These are phyloP conservation scores for Oeneis ivallda DNA, from an alignment of 2,888 invertebrate genomes.

Conservation along the genomic window DNA sequence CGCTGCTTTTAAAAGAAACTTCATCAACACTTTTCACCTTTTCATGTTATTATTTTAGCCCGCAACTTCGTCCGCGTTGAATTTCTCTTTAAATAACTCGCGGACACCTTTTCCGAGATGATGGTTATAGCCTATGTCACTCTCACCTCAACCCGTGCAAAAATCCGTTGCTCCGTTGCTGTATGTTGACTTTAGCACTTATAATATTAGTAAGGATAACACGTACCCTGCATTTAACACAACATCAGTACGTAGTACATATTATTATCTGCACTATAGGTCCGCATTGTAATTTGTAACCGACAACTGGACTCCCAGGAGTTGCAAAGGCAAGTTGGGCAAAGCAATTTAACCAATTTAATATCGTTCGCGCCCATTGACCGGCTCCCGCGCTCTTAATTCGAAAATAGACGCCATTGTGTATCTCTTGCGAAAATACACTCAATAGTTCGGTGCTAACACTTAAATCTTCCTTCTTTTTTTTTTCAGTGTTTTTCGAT, in stretches of 20 bases:
- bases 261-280: constrained; percentile 1
- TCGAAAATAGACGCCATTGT: constrained; percentile 75
- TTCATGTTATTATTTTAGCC: too few relatives aligned
- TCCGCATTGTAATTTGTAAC: constrained; percentile 28
- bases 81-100: too few relatives aligned
- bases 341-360: constrained; percentile 80
- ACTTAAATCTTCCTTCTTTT: background rate
- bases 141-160: too few relatives aligned
- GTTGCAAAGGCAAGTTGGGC: constrained; percentile 66
- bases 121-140: too few relatives aligned
- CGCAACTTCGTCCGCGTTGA: too few relatives aligned
- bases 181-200: too few relatives aligned
- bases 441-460: constrained; percentile 6
- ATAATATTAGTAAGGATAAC: too few relatives aligned
- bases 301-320: constrained; percentile 62
- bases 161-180: too few relatives aligned
- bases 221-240: too few relatives aligned
- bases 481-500: background rate
- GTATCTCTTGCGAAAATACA: constrained; percentile 59
- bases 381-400: constrained; percentile 73
- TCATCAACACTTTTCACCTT: too few relatives aligned
- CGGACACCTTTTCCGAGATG: too few relatives aligned
- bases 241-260: background rate
- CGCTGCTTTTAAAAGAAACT: too few relatives aligned
- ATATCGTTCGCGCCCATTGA: constrained; percentile 77